A percentile compares a stretch with the other conserved stretches of the same genome.
Evolutionary conservation across 92 coral and sea anemone genomes (phyloP).

Genomic region (Desmophyllum pertusum): DNA sequence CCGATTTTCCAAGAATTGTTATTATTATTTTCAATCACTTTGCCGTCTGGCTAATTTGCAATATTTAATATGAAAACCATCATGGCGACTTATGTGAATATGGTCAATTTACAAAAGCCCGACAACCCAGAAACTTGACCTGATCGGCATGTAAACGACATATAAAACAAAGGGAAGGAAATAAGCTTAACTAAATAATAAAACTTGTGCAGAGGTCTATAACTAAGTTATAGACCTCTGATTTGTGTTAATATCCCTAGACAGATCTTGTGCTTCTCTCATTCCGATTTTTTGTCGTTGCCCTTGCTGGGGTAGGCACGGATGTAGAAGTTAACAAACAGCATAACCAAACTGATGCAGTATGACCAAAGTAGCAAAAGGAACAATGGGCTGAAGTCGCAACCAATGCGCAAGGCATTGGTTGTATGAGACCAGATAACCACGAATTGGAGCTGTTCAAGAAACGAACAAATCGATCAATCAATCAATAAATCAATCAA

Average conservation of each 20-base stretch:
- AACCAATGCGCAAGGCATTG: conserved; percentile 28
- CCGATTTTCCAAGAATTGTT: not conserved
- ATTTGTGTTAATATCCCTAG: not conserved
- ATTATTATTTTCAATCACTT: too few species aligned
- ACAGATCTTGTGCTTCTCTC: not conserved
- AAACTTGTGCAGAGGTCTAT: too few species aligned
- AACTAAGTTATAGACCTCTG: too few species aligned
- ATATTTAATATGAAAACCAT: not conserved
- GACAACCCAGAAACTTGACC: not conserved
- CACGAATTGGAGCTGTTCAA: conserved; percentile 53
- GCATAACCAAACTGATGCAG: conserved; percentile 64
- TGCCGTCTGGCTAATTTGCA: not conserved
- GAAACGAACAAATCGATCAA: conserved; percentile 32
- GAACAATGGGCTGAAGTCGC: conserved; percentile 20
- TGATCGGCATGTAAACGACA: not conserved
- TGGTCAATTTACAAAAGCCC: too few species aligned
- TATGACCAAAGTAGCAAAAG: conserved; percentile 67
- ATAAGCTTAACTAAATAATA: not conserved
- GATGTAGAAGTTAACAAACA: conserved; percentile 79
- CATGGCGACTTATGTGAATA: too few species aligned
- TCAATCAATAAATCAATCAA: too few species aligned
- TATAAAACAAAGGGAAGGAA: not conserved
- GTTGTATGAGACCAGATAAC: conserved; percentile 31
- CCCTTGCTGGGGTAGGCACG: conserved; percentile 64
- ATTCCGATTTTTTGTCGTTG: conserved; percentile 17